These are phyloP conservation scores for Euproctis similis DNA, from an alignment of 2,888 invertebrate genomes.

Conservation along the genomic window DNA sequence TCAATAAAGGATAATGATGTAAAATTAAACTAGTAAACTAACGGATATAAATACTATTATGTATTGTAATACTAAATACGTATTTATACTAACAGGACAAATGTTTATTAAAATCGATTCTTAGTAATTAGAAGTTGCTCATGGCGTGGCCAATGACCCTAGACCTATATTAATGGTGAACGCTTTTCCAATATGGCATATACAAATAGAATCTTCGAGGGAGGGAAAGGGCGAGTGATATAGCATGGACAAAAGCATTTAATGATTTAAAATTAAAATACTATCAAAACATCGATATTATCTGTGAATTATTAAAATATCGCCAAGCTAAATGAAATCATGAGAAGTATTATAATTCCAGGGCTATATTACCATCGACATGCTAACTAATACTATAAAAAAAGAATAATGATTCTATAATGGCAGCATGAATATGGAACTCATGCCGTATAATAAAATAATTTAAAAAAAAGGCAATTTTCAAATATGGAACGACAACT, in stretches of 20 bases:
- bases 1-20: too few species aligned
- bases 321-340: constrained; percentile 38
- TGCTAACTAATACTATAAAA: constrained; percentile 32
- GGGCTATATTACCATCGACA: constrained; percentile 40
- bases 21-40: too few species aligned
- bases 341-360: constrained; percentile 39
- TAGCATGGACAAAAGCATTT: constrained; percentile 36
- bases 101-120: too few species aligned
- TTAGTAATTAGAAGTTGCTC: too few species aligned
- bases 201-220: background rate
- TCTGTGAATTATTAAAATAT: constrained; percentile 21
- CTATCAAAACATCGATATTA: constrained; percentile 32
- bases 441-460: constrained; percentile 40
- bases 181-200: background rate
- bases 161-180: background rate
- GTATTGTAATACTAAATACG: too few species aligned
- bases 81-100: too few species aligned
- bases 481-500: constrained; percentile 14
- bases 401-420: constrained; percentile 22
- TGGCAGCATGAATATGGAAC: constrained; percentile 36
- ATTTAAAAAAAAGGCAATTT: too few species aligned
- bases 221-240: constrained; percentile 13
- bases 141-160: background rate
- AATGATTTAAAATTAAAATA: constrained; percentile 31
- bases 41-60: too few species aligned